phyloP scores from a whole-genome alignment of 2,797 vertebrate genomes.

The Lateolabrax maculatus region DNA sequence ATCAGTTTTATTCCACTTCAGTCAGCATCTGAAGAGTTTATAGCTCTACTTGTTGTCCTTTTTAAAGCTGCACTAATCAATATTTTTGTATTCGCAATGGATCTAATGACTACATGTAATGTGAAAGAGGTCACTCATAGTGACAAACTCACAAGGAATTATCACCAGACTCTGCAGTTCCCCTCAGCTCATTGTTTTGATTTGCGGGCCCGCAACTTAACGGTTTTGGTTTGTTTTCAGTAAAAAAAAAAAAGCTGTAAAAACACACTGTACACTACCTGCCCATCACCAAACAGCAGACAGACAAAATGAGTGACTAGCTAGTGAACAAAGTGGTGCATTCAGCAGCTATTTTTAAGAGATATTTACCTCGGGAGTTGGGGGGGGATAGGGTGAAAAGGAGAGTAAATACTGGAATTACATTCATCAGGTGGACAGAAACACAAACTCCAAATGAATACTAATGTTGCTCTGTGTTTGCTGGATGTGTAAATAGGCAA shows the following conservation, averaged over 20 bases:
- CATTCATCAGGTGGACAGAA: too few relatives aligned
- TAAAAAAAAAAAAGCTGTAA: background rate
- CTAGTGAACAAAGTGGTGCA: too few relatives aligned
- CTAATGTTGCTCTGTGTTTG: too few relatives aligned
- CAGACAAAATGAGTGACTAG: too few relatives aligned
- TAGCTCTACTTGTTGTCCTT: background rate
- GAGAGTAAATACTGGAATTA: too few relatives aligned
- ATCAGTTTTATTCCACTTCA: background rate
- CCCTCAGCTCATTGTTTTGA: background rate
- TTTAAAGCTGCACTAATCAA: background rate
- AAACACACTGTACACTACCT: background rate
- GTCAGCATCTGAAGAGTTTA: background rate
- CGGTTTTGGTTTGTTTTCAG: background rate
- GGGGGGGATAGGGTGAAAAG: too few relatives aligned
- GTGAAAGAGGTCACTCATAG: background rate
- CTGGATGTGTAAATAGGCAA: too few relatives aligned
- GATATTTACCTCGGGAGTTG: too few relatives aligned
- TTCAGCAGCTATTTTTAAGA: too few relatives aligned
- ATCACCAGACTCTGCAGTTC: background rate
- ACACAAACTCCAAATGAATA: too few relatives aligned
- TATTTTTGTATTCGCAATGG: background rate
- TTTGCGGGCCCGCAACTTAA: background rate
- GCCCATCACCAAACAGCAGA: background rate
- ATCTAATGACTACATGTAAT: background rate
- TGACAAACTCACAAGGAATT: background rate